Base-by-base conservation (phyloP, 2,113 vertebrate genomes). In the Pithys albifrons region DNA sequence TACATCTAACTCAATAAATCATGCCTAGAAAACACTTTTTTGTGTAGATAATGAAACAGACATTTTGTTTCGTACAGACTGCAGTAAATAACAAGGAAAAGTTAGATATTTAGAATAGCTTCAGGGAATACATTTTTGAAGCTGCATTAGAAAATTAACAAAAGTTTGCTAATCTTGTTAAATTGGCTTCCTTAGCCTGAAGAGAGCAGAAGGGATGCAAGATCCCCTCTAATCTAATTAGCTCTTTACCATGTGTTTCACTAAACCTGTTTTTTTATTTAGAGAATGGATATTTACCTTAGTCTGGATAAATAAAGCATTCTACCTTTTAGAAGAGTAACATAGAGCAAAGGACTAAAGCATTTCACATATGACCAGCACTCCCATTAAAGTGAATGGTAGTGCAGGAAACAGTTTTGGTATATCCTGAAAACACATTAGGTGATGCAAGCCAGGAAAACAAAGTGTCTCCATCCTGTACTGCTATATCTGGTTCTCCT, bases 231-330 rank as follows among this genome's bases (percentile, higher is more conserved):
- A 96, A 97, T 95, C 87, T 92, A 91, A 96, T 96, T 96, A 95
- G 46, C 43, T 93, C 14, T 93, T 89, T 70, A 85, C 79, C 80
- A 76, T 58, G 73, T 96, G 80, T 93, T 95, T 95, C 89, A 64
- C 79, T 92, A 89, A 92, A 93, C 65, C 80, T 95, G 71, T 75
- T 97, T 96, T 95, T 95, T 96, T 96, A 96, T 96, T 96, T 97
- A 89, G 87, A 39, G 67, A 91, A 82, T 88, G 91, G 81, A 77
- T 95, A 92, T 96, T 96, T 95, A 94, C 80, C 86, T 95, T 94
- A 91, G 83, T 64, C 85, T 94, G 73, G 76, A 88, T 78, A 97
- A 97, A 96, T 96, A 96, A 96, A 96, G 86, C 77, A 49, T 93
- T 92, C 80, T 95, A 35, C 79, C 85, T 92, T 92, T 87, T 89